A percentile compares a stretch with the other conserved stretches of the same genome.
Conservation (phyloP, 1,140 invertebrate species). For the Drosophila biarmipes region DNA sequence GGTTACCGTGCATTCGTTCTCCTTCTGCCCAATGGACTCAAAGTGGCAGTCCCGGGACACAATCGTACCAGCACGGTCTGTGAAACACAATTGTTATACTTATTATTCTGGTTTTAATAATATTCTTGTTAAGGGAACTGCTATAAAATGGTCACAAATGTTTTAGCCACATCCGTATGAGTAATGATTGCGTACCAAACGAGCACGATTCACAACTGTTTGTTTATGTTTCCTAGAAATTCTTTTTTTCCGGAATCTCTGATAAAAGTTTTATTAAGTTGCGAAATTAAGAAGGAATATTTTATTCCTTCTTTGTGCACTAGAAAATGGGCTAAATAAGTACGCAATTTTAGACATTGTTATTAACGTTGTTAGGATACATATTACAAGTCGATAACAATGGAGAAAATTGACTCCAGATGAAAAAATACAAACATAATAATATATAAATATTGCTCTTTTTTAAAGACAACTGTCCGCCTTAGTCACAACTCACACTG, state of each 20-base stretch:
- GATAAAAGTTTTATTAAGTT: too few relatives aligned
- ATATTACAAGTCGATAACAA: not conserved
- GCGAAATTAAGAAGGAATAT: too few relatives aligned
- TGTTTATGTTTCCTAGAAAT: too few relatives aligned
- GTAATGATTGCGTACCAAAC: too few relatives aligned
- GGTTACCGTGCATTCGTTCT: slow-evolving; percentile 70
- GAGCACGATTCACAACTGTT: too few relatives aligned
- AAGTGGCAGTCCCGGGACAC: slow-evolving; percentile 81
- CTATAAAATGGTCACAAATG: not conserved
- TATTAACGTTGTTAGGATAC: not conserved
- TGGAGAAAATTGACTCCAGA: not conserved
- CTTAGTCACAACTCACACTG: not conserved
- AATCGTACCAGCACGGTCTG: slow-evolving; percentile 75
- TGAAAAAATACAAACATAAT: slow-evolving; percentile 7
- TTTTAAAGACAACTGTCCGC: not conserved
- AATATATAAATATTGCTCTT: not conserved
- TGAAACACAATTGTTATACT: not conserved
- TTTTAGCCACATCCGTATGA: too few relatives aligned
- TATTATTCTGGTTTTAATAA: not conserved
- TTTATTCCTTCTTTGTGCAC: too few relatives aligned
- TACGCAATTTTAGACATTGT: not conserved
- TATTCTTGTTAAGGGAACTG: too few relatives aligned
- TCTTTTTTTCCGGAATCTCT: too few relatives aligned
- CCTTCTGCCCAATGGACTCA: slow-evolving; percentile 71
- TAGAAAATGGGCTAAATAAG: too few relatives aligned